A percentile compares a stretch with the other conserved stretches of the same genome.
Evolutionary conservation across 2,888 invertebrate genomes (phyloP).

Genomic region (Lucinisca nassula): DNA sequence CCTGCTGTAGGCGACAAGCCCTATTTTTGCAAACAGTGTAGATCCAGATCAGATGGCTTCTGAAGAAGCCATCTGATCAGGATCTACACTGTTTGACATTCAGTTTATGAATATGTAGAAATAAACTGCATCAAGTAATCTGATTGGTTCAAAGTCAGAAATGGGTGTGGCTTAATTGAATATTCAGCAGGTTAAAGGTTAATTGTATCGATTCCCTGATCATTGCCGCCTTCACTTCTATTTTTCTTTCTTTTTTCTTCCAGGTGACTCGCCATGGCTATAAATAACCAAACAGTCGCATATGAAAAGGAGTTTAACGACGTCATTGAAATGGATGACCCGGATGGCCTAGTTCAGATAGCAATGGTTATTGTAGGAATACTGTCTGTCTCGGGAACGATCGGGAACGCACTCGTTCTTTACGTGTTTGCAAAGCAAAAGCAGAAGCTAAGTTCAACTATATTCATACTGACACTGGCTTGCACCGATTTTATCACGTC

Average conservation of each 20-base stretch:
- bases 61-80: no score
- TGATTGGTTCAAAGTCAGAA: no score
- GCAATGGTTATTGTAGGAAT: constrained; percentile 78
- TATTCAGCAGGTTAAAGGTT: no score
- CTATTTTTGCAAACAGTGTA: no score
- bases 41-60: no score
- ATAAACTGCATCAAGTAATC: no score
- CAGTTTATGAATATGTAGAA: no score
- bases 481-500: constrained; percentile 85
- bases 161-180: no score
- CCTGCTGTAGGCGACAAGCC: no score
- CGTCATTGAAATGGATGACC: constrained; percentile 56
- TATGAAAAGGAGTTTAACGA: not conserved
- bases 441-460: constrained; percentile 84
- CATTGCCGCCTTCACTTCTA: no score
- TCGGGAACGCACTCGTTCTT: constrained; percentile 84
- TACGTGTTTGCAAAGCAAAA: constrained; percentile 81
- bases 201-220: no score
- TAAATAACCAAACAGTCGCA: not conserved
- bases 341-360: constrained; percentile 57
- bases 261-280: not conserved
- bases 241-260: not conserved
- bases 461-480: constrained; percentile 85
- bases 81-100: no score
- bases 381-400: constrained; percentile 79